A percentile compares a stretch with the other conserved stretches of the same genome.
Conservation (phyloP, 2,113 vertebrate genomes). For the Coptodon rendalli region DNA sequence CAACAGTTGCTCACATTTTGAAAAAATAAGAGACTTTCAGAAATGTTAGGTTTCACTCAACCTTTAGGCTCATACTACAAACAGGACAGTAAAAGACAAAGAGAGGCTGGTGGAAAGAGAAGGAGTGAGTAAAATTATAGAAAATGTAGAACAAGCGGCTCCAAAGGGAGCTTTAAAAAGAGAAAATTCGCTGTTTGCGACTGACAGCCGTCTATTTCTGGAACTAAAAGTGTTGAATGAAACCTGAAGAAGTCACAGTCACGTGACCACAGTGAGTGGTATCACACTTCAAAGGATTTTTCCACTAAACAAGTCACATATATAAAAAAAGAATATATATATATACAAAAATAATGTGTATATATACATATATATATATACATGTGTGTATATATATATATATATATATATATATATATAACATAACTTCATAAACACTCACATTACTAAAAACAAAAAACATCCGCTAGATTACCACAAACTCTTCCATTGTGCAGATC, state of each 20-base stretch:
- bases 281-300: neutral
- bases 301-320: neutral
- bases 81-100: neutral
- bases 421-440: neutral
- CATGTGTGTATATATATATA: neutral
- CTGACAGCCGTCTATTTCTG: neutral
- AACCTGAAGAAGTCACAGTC: neutral
- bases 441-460: neutral
- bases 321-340: neutral
- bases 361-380: no score
- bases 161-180: neutral
- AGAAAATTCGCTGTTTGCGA: rapidly evolving
- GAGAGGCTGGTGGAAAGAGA: neutral
- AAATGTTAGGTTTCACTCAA: neutral
- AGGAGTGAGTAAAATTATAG: neutral
- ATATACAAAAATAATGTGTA: no score
- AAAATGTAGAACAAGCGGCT: neutral
- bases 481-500: neutral
- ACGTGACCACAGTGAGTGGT: rapidly evolving
- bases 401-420: neutral
- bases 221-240: neutral
- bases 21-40: neutral
- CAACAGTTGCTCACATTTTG: neutral
- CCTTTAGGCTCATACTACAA: neutral
- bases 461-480: neutral